Evolutionary conservation across 2,113 vertebrate species (phyloP).

Genomic region (Malurus cyaneus): DNA sequence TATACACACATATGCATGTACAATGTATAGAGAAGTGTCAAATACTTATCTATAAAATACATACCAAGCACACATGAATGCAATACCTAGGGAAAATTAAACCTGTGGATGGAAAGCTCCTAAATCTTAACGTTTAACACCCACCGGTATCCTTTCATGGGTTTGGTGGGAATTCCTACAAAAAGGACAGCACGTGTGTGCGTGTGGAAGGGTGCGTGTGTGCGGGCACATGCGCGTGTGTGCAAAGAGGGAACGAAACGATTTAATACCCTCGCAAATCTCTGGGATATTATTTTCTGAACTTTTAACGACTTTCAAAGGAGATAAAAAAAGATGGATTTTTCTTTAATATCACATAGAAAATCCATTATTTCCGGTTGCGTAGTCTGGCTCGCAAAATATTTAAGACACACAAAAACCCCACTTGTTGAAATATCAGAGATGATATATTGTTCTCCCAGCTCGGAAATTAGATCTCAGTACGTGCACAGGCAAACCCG

Average conservation of each 20-base stretch:
- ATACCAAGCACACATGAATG: rapidly evolving
- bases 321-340: not conserved
- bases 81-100: not conserved
- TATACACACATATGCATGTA: rapidly evolving
- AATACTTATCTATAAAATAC: not conserved
- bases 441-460: not conserved
- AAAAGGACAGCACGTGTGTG: not conserved
- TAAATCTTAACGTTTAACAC: rapidly evolving
- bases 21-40: rapidly evolving
- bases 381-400: not conserved
- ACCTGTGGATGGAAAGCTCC: not conserved
- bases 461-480: not conserved
- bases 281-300: not conserved
- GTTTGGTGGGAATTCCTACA: not conserved
- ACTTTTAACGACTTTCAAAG: not conserved
- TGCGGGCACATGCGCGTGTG: not conserved
- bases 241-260: not conserved
- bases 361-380: constrained; percentile 51
- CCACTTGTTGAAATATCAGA: not conserved
- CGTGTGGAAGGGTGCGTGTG: not conserved
- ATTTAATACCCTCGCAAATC: not conserved
- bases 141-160: not conserved
- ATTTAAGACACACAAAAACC: not conserved
- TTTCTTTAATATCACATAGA: constrained; percentile 5
- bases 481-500: not conserved